Conservation (phyloP, 1,140 invertebrate species). For the Drosophila seguyi region DNA sequence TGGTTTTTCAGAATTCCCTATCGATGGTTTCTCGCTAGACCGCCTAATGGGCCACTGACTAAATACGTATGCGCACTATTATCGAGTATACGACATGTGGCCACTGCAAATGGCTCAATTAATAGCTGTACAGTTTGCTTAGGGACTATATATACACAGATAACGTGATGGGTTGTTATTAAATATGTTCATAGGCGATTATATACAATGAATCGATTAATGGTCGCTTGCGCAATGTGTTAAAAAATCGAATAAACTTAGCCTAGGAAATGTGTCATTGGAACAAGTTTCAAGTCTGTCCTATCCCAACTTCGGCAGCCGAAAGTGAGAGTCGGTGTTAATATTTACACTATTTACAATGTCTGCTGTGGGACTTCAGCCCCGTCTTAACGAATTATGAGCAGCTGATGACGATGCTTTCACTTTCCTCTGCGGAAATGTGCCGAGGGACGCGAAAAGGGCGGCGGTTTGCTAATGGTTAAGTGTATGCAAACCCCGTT, state of each 20-base stretch:
- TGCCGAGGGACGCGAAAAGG: constrained; percentile 25
- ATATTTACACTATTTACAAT: constrained; percentile 70
- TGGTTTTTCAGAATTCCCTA: constrained; percentile 12
- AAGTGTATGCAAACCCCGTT: constrained; percentile 37
- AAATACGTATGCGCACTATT: constrained; percentile 48
- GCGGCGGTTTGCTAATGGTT: constrained; percentile 12
- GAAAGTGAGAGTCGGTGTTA: constrained; percentile 28
- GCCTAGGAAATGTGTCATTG: constrained; percentile 44
- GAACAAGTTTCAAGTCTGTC: constrained; percentile 10
- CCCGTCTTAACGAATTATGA: constrained; percentile 50
- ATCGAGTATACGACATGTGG: constrained; percentile 74
- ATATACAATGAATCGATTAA: constrained; percentile 46
- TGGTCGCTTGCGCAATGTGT: constrained; percentile 42
- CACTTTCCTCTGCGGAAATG: constrained; percentile 71
- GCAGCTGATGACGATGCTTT: constrained; percentile 63
- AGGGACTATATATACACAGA: constrained; percentile 37
- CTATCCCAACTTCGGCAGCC: neutral
- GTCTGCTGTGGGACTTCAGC: constrained; percentile 18
- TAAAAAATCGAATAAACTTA: constrained; percentile 48
- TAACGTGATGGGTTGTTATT: constrained; percentile 35
- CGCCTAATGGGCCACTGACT: constrained; percentile 41
- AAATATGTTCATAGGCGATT: constrained; percentile 14
- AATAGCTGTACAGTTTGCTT: constrained; percentile 31
- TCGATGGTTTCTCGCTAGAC: constrained; percentile 36
- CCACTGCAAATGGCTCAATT: constrained; percentile 55